These are phyloP conservation scores for Mohoua ochrocephala DNA, from an alignment of 2,113 vertebrate species.

Conservation along the genomic window DNA sequence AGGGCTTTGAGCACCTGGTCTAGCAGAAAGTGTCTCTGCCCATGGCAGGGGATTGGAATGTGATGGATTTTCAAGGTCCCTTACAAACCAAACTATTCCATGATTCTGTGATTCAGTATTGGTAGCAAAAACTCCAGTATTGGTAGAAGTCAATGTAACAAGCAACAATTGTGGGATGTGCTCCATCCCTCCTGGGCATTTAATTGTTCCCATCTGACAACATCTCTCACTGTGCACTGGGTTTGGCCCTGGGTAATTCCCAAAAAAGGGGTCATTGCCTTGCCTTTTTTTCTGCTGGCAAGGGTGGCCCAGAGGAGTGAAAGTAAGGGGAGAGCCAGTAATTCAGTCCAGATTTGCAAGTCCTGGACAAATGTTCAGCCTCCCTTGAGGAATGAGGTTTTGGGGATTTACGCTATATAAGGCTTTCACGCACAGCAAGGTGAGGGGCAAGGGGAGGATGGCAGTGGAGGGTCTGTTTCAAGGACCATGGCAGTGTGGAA, in stretches of 20 bases:
- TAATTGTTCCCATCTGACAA: neutral
- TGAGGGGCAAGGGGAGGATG: neutral
- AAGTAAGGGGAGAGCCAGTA: neutral
- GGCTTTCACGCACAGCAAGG: neutral
- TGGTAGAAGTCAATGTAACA: neutral
- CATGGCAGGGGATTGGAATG: neutral
- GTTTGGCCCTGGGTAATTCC: neutral
- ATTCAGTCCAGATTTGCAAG: neutral
- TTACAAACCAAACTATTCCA: neutral
- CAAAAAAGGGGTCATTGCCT: neutral
- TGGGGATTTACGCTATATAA: fast-evolving
- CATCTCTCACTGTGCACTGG: neutral
- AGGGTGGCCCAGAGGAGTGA: neutral
- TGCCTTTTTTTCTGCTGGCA: neutral
- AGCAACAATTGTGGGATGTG: neutral
- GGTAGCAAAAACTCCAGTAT: neutral
- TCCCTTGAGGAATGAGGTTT: neutral
- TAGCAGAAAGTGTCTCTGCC: neutral
- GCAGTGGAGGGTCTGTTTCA: no score
- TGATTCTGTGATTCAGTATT: neutral
- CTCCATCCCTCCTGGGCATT: neutral
- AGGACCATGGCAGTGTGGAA: fast-evolving
- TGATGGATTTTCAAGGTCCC: neutral
- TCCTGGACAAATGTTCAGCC: fast-evolving
- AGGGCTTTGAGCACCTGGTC: neutral